Percentiles rank a stretch among this genome's conserved stretches.
These are phyloP conservation scores for Noctuana brunneofusca DNA, from an alignment of 2,888 invertebrate genomes.

Conservation along the genomic window DNA sequence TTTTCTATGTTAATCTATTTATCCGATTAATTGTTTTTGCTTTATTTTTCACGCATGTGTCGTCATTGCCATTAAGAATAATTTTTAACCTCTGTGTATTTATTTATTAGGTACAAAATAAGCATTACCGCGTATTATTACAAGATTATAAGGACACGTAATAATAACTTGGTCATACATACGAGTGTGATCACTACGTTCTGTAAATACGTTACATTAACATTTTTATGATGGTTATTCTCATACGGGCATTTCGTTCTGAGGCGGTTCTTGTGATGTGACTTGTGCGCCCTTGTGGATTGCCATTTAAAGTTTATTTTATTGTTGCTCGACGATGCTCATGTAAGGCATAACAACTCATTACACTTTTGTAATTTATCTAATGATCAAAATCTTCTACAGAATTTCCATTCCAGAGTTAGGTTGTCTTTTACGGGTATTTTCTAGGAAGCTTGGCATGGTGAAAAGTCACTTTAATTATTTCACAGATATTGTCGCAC, in stretches of 20 bases:
- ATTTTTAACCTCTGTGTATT: neutral
- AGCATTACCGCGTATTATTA: constrained; percentile 8
- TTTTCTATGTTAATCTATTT: constrained; percentile 6
- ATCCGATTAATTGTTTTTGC: neutral
- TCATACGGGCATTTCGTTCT: constrained; percentile 39
- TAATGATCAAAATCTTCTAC: no score
- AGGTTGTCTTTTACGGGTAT: no score
- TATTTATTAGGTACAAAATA: neutral
- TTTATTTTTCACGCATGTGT: neutral
- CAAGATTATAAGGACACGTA: constrained; percentile 29
- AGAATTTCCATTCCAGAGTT: no score
- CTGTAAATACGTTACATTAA: constrained; percentile 23
- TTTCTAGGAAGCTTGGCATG: no score
- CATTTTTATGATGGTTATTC: constrained; percentile 23
- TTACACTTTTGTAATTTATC: neutral
- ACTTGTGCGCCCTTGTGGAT: constrained; percentile 45
- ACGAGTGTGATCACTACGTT: neutral
- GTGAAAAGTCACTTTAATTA: no score
- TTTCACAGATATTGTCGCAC: no score
- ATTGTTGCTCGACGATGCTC: constrained; percentile 39
- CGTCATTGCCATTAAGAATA: neutral
- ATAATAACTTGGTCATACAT: constrained; percentile 24
- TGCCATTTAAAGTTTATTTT: constrained; percentile 48
- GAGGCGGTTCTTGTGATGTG: constrained; percentile 46
- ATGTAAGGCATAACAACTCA: neutral